phyloP scores from a whole-genome alignment of 2,888 invertebrate genomes.

The Pseudococcus viburni region DNA sequence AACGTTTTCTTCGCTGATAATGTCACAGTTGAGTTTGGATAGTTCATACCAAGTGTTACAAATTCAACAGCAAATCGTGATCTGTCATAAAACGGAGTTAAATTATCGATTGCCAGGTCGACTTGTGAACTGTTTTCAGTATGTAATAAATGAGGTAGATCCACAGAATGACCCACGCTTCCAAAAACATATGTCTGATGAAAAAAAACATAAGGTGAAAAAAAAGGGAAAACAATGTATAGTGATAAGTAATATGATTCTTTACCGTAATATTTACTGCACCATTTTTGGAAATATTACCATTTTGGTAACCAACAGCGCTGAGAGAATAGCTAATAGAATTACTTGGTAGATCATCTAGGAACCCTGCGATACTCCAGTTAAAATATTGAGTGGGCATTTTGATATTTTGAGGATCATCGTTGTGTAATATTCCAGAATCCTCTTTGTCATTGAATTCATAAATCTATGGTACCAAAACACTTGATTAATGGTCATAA shows the following conservation, averaged over 20 bases:
- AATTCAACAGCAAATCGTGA: constrained; percentile 78
- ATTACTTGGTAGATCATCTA: constrained; percentile 48
- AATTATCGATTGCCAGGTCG: constrained; percentile 76
- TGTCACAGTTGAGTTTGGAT: constrained; percentile 71
- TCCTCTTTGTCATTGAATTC: constrained; percentile 67
- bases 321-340: not conserved
- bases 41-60: constrained; percentile 74
- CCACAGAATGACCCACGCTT: constrained; percentile 72
- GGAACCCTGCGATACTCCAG: constrained; percentile 62
- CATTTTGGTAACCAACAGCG: not conserved
- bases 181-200: constrained; percentile 61
- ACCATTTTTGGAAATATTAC: constrained; percentile 2
- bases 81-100: constrained; percentile 73
- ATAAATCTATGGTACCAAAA: constrained; percentile 63
- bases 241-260: too few species aligned
- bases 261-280: constrained; percentile 28
- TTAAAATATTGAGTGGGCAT: constrained; percentile 61
- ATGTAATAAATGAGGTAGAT: constrained; percentile 78
- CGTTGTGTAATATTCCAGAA: constrained; percentile 51
- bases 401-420: constrained; percentile 11
- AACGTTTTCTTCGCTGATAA: constrained; percentile 75
- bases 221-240: not conserved
- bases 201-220: not conserved
- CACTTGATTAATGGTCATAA: constrained; percentile 18
- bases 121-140: constrained; percentile 78